Base-by-base conservation (phyloP, 2,113 vertebrate species). In the Zeus faber region DNA sequence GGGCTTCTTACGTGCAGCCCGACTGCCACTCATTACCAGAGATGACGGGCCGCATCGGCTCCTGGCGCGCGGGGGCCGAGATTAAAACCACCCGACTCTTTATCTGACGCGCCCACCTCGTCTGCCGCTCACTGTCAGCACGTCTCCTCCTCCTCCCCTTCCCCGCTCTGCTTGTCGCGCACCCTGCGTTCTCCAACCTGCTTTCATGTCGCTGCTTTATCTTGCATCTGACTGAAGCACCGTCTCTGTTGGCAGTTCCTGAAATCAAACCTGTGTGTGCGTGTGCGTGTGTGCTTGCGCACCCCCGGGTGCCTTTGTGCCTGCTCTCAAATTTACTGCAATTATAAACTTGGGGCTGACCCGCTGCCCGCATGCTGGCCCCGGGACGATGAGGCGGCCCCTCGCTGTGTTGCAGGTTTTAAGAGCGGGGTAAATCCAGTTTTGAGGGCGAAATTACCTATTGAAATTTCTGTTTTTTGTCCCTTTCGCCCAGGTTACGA, bases 401-500 rank as follows among this genome's bases (percentile, higher is more conserved):
- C 8, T 39, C 52, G 41, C 25, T 61, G 2, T 4, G 41, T 64
- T 37, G 17, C 11, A 54, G 6, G 55, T 61, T 64, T 74, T 56
- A 50, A 29, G 52, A 65, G 48, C 51, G n/a, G 20, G 52, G 45
- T 70, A 63, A 66, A 64, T 49, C 16, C 5, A 45, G 31, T 21
- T 17, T 23, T 45, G 41, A 29, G 18, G 13, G 22, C 9, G 18
- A 17, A 17, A 6, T 46, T 57, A 54, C 54, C 50, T 52, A 16
- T 43, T 43, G 16, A 43, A 4, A 18, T 43, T 4, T 23, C 4
- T 2, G 43, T 55, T 45, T 5, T 24, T 49, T 76, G 22, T 54
- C 0, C 59, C 67, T 59, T 52, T 78, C 3, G 87, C 86, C 60
- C 70, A 98, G 96, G 96, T 69, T 91, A 97, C 64, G 93, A 98